Percentiles rank a stretch among this genome's conserved stretches.
Evolutionary conservation across 2,888 invertebrate genomes (phyloP).

Genomic region (Drosophila aldrichi): DNA sequence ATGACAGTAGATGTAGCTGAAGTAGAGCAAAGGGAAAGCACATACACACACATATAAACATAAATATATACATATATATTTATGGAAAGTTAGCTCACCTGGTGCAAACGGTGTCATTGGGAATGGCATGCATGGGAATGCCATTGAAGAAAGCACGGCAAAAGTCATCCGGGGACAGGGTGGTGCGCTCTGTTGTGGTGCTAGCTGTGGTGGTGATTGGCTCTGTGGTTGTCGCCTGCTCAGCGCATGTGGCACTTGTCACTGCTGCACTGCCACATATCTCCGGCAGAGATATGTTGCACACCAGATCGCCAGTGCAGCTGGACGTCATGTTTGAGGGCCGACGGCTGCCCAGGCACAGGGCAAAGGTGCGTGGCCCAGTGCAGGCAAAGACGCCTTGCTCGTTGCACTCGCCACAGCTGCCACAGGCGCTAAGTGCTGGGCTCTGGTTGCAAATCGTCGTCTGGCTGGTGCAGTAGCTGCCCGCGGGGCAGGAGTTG

Average conservation of each 20-base stretch:
- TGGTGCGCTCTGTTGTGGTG: conserved; percentile 5
- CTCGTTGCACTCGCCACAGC: conserved; percentile 63
- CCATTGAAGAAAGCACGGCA: conserved; percentile 2
- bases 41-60: not conserved
- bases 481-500: conserved; percentile 50
- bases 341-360: conserved; percentile 60
- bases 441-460: conserved; percentile 36
- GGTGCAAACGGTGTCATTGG: conserved; percentile 34
- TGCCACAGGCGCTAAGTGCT: conserved; percentile 46
- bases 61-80: not conserved
- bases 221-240: not conserved
- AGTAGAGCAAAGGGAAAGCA: not conserved
- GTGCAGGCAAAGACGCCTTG: conserved; percentile 68
- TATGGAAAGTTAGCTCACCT: conserved; percentile 16
- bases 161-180: conserved; percentile 1
- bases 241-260: conserved; percentile 27
- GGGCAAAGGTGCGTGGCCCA: conserved; percentile 52
- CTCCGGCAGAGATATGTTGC: conserved; percentile 16
- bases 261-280: conserved; percentile 32
- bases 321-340: conserved; percentile 37
- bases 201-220: not conserved
- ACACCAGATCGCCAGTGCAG: conserved; percentile 40
- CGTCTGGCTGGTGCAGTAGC: conserved; percentile 43
- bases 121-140: conserved; percentile 13
- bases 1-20: conserved; percentile 14